Evolutionary conservation across 2,113 vertebrate genomes (phyloP).

Genomic region (Ifrita kowaldi): DNA sequence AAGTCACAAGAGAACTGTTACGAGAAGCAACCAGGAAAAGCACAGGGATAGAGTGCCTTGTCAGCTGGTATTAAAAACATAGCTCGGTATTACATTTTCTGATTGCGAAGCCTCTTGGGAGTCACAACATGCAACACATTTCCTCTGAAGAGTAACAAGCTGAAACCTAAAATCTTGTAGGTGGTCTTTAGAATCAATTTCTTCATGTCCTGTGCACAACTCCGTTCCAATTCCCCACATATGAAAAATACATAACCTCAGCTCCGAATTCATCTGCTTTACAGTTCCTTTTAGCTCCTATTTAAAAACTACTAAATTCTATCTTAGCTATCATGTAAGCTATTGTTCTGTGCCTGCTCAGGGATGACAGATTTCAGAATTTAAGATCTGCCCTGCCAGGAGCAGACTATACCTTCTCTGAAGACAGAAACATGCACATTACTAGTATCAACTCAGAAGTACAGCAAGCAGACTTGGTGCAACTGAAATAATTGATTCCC

Average conservation of each 20-base stretch:
- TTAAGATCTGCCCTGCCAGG: neutral
- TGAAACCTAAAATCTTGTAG: neutral
- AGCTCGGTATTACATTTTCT: neutral
- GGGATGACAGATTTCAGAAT: neutral
- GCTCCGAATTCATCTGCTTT: neutral
- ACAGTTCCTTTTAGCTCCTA: neutral
- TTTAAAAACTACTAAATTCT: neutral
- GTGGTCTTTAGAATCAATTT: neutral
- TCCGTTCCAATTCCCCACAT: neutral
- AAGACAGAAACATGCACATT: neutral
- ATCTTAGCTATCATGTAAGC: neutral
- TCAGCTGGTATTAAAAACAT: neutral
- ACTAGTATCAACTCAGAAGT: neutral
- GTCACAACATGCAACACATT: neutral
- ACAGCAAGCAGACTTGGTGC: neutral
- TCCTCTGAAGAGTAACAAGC: neutral
- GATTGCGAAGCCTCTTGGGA: neutral
- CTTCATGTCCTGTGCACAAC: neutral
- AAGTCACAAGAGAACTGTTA: slow-evolving; percentile 34
- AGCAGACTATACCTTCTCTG: neutral
- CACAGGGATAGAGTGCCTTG: neutral
- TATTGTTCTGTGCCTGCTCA: neutral
- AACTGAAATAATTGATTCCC: neutral
- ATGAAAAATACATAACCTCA: slow-evolving; percentile 9
- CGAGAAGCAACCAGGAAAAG: neutral